Conservation (phyloP, 2,797 vertebrate genomes). For the Tokudaia tokunoshimensis region DNA sequence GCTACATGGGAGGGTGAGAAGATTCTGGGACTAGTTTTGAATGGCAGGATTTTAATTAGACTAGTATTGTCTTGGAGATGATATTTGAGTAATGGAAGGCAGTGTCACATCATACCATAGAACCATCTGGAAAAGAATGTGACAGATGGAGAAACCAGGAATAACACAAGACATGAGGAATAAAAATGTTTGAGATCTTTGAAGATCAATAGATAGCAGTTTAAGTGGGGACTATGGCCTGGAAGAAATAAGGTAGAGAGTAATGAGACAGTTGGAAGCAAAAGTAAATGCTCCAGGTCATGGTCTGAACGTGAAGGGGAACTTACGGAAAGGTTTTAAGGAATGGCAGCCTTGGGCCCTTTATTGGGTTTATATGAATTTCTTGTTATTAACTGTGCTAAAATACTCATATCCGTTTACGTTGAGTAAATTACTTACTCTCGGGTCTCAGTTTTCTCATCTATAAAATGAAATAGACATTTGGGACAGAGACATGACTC, state of each 20-base stretch:
- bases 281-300: not conserved
- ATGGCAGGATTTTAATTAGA: not conserved
- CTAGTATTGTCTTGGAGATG: not conserved
- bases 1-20: not conserved
- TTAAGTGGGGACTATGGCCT: not conserved
- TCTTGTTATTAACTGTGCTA: conserved; percentile 9
- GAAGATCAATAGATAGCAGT: not conserved
- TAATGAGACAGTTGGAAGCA: not conserved
- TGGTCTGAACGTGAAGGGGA: not conserved
- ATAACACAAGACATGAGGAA: not conserved
- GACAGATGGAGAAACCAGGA: not conserved
- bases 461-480: not conserved
- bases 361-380: not conserved
- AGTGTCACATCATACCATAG: not conserved
- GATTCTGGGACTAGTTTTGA: not conserved
- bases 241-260: not conserved
- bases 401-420: not conserved
- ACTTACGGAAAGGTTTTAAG: not conserved
- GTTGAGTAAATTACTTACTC: not conserved
- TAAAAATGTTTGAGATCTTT: not conserved
- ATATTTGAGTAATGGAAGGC: not conserved
- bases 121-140: not conserved
- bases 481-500: too few species aligned
- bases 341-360: not conserved
- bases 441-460: not conserved